These are phyloP conservation scores for Tortricodes alternella DNA, from an alignment of 2,888 invertebrate species.

Conservation along the genomic window DNA sequence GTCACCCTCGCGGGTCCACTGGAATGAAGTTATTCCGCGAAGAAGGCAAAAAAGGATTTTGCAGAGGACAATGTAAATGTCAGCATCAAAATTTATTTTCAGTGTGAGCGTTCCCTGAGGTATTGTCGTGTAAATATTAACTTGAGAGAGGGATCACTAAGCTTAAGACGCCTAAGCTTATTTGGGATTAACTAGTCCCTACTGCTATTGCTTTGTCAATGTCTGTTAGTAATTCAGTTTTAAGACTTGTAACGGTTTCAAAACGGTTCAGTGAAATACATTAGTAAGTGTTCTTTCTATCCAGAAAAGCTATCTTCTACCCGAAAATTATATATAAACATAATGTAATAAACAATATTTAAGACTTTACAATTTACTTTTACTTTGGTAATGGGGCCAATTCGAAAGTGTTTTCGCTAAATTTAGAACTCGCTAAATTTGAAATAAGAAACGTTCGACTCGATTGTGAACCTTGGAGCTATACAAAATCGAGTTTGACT, in stretches of 20 bases:
- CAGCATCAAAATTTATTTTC: not conserved
- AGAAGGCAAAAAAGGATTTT: constrained; percentile 8
- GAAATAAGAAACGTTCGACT: too few species aligned
- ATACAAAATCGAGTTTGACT: too few species aligned
- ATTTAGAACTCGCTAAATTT: too few species aligned
- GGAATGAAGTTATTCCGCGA: constrained; percentile 13
- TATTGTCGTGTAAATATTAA: not conserved
- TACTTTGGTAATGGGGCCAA: too few species aligned
- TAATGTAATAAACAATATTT: too few species aligned
- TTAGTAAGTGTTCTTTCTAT: not conserved
- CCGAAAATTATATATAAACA: too few species aligned
- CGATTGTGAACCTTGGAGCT: too few species aligned
- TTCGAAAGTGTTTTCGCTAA: too few species aligned
- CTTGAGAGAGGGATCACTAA: not conserved
- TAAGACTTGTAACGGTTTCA: not conserved
- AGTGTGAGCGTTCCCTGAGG: not conserved
- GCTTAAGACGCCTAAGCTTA: not conserved
- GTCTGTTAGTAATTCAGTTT: not conserved
- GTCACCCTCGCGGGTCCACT: constrained; percentile 11
- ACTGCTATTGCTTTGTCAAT: not conserved
- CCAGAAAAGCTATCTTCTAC: not conserved
- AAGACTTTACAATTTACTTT: too few species aligned
- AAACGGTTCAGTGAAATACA: not conserved
- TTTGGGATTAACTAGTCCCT: not conserved
- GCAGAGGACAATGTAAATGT: not conserved